A percentile compares a stretch with the other conserved stretches of the same genome.
Evolutionary conservation across 1,140 invertebrate genomes (phyloP).

Genomic region (Teleopsis dalmanni): DNA sequence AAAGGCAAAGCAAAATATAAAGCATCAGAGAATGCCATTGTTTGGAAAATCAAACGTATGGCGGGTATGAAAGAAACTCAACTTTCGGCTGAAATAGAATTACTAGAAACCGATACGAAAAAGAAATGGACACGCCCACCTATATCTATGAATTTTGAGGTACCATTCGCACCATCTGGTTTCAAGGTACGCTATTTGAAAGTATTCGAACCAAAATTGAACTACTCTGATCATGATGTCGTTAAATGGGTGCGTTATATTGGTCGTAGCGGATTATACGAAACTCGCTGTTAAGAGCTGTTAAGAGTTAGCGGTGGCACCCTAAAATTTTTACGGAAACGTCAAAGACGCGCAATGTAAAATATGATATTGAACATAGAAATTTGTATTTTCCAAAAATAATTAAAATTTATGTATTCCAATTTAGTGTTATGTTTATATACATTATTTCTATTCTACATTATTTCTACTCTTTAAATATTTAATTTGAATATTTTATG

Average conservation of each 20-base stretch:
- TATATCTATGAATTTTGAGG: constrained; percentile 99
- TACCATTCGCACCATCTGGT: constrained; percentile 94
- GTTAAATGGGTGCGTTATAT: constrained; percentile 99
- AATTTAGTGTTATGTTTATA: constrained; percentile 2
- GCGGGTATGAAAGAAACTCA: constrained; percentile 99
- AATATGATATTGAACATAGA: background rate
- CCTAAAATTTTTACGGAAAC: too few relatives aligned
- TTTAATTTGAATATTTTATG: too few relatives aligned
- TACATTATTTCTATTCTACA: too few relatives aligned
- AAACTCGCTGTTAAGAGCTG: constrained; percentile 85
- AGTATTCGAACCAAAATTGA: constrained; percentile 98
- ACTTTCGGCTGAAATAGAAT: constrained; percentile 97
- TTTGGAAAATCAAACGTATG: constrained; percentile 99
- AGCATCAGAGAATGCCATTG: constrained; percentile 98
- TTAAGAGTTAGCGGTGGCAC: background rate
- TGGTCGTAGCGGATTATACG: constrained; percentile 96
- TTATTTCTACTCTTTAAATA: too few relatives aligned
- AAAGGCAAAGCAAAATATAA: constrained; percentile 99
- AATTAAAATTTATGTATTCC: constrained; percentile 1
- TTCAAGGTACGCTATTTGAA: constrained; percentile 98
- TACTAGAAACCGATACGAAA: constrained; percentile 97
- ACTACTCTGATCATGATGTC: constrained; percentile 99
- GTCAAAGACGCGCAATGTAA: too few relatives aligned
- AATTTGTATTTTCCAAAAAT: constrained; percentile 1
- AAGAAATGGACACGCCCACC: constrained; percentile 99